phyloP scores from a whole-genome alignment of 1,140 invertebrate genomes.

The Oncopeltus fasciatus region DNA sequence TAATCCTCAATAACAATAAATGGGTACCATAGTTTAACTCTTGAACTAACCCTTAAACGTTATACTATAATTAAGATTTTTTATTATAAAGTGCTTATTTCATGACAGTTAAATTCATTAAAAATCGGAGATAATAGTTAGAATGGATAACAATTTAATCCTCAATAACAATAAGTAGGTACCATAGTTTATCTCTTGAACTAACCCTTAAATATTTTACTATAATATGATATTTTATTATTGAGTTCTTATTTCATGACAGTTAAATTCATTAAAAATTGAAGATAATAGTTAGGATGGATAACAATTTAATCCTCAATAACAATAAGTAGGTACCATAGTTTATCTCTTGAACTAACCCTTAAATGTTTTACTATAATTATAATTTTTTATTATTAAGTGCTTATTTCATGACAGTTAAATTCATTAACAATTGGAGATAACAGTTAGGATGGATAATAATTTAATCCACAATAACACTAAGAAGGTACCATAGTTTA shows the following conservation, averaged over 20 bases:
- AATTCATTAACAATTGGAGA: background rate
- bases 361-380: too few relatives aligned
- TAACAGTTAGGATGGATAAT: background rate
- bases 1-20: constrained; percentile 1
- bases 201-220: too few relatives aligned
- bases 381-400: too few relatives aligned
- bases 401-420: background rate
- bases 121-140: background rate
- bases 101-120: background rate
- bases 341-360: too few relatives aligned
- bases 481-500: background rate
- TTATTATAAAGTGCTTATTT: too few relatives aligned
- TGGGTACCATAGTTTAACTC: too few relatives aligned
- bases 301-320: background rate
- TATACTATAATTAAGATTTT: too few relatives aligned
- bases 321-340: background rate
- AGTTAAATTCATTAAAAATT: too few relatives aligned
- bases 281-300: background rate
- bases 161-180: constrained; percentile 2
- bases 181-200: too few relatives aligned
- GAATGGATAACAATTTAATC: background rate
- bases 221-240: too few relatives aligned
- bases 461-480: background rate
- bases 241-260: too few relatives aligned
- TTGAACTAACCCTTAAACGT: too few relatives aligned